Evolutionary conservation across 92 coral and sea anemone genomes (phyloP).

Genomic region (Ricordea florida): DNA sequence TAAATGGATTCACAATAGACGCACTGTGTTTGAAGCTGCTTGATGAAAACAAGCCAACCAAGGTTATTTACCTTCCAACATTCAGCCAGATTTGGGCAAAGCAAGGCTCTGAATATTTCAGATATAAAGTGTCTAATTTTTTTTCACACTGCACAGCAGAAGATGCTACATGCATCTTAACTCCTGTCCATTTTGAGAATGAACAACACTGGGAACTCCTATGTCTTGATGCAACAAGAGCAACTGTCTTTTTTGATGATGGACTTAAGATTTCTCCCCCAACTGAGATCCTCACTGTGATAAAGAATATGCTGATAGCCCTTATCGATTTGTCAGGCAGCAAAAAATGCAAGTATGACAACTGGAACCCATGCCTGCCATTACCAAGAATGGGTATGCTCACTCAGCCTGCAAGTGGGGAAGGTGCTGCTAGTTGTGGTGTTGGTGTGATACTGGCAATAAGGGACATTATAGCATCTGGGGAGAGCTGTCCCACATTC

Average conservation of each 20-base stretch:
- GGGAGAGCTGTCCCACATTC: slow-evolving; percentile 2
- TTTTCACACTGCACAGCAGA: neutral
- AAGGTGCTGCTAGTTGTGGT: no score
- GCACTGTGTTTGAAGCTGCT: neutral
- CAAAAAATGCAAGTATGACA: neutral
- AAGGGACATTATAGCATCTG: neutral
- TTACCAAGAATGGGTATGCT: slow-evolving; percentile 11
- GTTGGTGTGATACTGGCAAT: slow-evolving; percentile 23
- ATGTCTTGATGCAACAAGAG: neutral
- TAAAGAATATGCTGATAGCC: slow-evolving; percentile 7
- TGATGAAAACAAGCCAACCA: neutral
- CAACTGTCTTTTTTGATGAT: slow-evolving; percentile 18
- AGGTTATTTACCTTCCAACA: slow-evolving; percentile 25
- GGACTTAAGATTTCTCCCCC: slow-evolving; percentile 4
- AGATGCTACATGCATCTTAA: slow-evolving; percentile 1
- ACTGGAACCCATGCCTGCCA: neutral
- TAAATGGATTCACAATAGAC: slow-evolving; percentile 7
- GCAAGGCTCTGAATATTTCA: slow-evolving; percentile 2
- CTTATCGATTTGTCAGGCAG: neutral
- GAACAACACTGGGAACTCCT: slow-evolving; percentile 37
- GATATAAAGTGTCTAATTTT: neutral
- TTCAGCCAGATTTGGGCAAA: slow-evolving; percentile 28
- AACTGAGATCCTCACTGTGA: neutral
- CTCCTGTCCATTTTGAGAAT: neutral
- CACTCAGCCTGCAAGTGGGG: neutral